Conservation (phyloP, 64 coral and sea anemone genomes). For the Montipora sp. region DNA sequence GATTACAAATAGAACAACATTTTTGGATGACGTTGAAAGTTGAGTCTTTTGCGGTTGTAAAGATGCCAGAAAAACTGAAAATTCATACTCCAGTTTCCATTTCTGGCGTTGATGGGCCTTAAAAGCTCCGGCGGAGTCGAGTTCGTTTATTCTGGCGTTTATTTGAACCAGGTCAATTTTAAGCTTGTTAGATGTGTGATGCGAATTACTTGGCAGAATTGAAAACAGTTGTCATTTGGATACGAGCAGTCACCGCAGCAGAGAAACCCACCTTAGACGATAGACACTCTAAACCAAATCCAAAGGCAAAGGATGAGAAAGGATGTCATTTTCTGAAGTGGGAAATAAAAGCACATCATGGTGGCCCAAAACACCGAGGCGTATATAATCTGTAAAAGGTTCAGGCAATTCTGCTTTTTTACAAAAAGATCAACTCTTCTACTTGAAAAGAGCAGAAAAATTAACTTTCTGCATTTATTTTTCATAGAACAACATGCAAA, state of each 20-base stretch:
- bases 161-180: conserved; percentile 19
- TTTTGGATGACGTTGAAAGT: background rate
- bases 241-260: conserved; percentile 25
- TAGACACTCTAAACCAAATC: conserved; percentile 63
- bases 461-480: too few relatives aligned
- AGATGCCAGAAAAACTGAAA: conserved; percentile 23
- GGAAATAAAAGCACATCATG: conserved; percentile 34
- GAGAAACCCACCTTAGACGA: background rate
- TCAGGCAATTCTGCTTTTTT: too few relatives aligned
- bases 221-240: conserved; percentile 59
- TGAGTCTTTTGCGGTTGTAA: conserved; percentile 21
- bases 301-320: conserved; percentile 32
- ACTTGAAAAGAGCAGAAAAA: too few relatives aligned
- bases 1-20: conserved; percentile 63
- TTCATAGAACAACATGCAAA: too few relatives aligned
- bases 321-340: conserved; percentile 14
- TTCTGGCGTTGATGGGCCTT: conserved; percentile 53
- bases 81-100: conserved; percentile 39
- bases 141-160: conserved; percentile 45
- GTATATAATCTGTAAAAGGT: background rate
- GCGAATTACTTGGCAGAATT: conserved; percentile 19
- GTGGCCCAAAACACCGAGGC: conserved; percentile 29
- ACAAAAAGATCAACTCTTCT: too few relatives aligned
- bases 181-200: background rate
- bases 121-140: conserved; percentile 9